These are phyloP conservation scores for Ramphastos sulfuratus DNA, from an alignment of 2,113 vertebrate species.

Conservation along the genomic window DNA sequence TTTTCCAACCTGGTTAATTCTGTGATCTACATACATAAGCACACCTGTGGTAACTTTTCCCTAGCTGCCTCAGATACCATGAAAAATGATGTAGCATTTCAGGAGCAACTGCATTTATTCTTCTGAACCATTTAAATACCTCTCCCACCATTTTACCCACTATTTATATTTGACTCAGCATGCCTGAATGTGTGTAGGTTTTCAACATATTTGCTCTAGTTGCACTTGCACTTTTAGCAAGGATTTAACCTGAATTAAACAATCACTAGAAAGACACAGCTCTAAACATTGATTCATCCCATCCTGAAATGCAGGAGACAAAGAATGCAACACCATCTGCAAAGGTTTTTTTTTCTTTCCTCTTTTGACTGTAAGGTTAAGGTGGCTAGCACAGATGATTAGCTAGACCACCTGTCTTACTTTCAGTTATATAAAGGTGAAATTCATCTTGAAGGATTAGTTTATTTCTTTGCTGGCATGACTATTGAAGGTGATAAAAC, in stretches of 20 bases:
- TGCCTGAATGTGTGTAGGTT: not conserved
- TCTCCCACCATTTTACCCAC: not conserved
- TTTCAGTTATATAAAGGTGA: not conserved
- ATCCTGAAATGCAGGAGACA: not conserved
- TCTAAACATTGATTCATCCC: not conserved
- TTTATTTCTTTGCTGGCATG: not conserved
- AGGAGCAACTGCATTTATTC: not conserved
- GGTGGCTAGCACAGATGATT: not conserved
- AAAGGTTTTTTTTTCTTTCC: not conserved
- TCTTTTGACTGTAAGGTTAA: slow-evolving; percentile 8
- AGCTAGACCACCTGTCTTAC: not conserved
- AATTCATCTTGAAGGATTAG: not conserved
- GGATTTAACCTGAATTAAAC: not conserved
- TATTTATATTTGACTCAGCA: not conserved
- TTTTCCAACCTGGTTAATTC: too few relatives aligned
- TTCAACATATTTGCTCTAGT: not conserved
- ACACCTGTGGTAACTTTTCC: not conserved
- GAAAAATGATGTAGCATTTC: not conserved
- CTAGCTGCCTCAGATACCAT: not conserved
- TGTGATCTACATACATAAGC: not conserved
- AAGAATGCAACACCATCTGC: not conserved
- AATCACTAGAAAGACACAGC: not conserved
- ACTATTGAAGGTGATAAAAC: not conserved
- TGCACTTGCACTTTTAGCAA: not conserved
- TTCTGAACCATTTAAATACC: not conserved